A percentile compares a stretch with the other conserved stretches of the same genome.
These are phyloP conservation scores for Arvicanthis niloticus DNA, from an alignment of 2,113 vertebrate species.

Conservation along the genomic window DNA sequence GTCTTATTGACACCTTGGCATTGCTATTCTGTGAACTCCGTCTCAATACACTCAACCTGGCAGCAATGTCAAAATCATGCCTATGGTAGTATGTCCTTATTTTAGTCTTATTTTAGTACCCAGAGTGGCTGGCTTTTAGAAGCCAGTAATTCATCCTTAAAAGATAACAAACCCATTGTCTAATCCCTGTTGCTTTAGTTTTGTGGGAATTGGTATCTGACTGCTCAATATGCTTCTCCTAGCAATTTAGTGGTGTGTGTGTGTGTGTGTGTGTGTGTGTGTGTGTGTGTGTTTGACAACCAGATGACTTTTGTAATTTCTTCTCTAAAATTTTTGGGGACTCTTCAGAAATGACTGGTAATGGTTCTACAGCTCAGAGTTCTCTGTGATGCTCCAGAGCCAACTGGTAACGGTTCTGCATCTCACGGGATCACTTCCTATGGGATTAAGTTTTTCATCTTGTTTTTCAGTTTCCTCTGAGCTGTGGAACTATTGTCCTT, in stretches of 20 bases:
- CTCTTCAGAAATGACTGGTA: not conserved
- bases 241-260: not conserved
- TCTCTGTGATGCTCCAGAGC: not conserved
- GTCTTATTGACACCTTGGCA: not conserved
- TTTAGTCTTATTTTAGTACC: not conserved
- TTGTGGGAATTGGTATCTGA: not conserved
- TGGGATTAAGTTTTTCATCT: not conserved
- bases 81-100: not conserved
- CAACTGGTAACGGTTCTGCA: not conserved
- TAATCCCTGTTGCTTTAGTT: not conserved
- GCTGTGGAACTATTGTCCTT: not conserved
- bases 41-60: not conserved
- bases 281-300: not conserved
- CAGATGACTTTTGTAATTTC: not conserved
- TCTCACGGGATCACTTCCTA: not conserved
- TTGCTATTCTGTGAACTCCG: not conserved
- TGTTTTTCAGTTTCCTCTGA: slow-evolving; percentile 2
- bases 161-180: not conserved
- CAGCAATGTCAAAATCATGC: not conserved
- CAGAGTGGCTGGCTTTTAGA: not conserved
- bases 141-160: not conserved
- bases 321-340: not conserved
- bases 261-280: not conserved
- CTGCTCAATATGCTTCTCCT: not conserved
- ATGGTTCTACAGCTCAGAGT: not conserved